These are phyloP conservation scores for Drosophila dunni DNA, from an alignment of 1,140 invertebrate species.

Conservation along the genomic window DNA sequence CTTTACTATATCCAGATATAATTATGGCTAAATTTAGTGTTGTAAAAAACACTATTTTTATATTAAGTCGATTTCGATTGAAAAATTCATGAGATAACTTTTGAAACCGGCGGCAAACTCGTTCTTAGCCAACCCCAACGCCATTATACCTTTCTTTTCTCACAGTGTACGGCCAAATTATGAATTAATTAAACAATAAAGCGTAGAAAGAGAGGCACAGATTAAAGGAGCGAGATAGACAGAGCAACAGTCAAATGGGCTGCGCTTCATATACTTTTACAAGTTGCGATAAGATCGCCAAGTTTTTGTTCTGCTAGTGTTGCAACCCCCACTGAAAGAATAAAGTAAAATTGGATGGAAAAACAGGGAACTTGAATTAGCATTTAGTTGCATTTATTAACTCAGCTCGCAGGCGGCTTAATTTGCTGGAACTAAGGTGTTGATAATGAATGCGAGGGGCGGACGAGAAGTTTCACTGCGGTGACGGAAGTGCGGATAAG, in stretches of 20 bases:
- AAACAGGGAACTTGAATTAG: conserved; percentile 29
- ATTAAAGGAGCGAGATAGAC: conserved; percentile 7
- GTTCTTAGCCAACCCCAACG: too few species aligned
- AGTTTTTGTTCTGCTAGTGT: conserved; percentile 30
- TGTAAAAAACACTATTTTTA: too few species aligned
- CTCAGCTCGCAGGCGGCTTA: conserved; percentile 63
- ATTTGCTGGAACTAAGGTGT: conserved; percentile 83
- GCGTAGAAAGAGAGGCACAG: conserved; percentile 11
- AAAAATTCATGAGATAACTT: neutral
- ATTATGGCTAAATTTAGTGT: too few species aligned
- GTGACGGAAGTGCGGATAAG: conserved; percentile 52
- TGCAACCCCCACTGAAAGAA: neutral
- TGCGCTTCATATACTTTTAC: conserved; percentile 56
- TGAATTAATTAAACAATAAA: conserved; percentile 80
- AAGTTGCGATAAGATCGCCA: conserved; percentile 63
- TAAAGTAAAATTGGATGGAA: too few species aligned
- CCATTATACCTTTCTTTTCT: neutral
- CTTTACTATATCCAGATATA: too few species aligned
- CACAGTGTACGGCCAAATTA: conserved; percentile 47
- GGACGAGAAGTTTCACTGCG: neutral
- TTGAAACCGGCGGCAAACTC: too few species aligned
- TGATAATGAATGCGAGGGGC: conserved; percentile 69
- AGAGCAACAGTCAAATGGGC: conserved; percentile 12
- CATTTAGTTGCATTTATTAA: conserved; percentile 76
- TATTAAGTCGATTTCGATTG: neutral